phyloP scores from a whole-genome alignment of 2,888 invertebrate genomes.

The Scaptomyza parva region DNA sequence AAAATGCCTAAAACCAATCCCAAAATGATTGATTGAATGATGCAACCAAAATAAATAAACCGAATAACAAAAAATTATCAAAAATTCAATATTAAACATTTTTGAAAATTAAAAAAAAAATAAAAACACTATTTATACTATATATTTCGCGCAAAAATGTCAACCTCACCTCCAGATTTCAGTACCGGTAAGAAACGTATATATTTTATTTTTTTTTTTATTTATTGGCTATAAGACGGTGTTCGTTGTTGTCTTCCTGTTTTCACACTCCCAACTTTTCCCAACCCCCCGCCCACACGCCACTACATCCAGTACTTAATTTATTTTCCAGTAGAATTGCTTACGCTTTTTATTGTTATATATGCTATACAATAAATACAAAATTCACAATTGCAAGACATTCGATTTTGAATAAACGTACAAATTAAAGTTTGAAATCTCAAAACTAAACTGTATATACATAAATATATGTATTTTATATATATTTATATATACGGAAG shows the following conservation, averaged over 20 bases:
- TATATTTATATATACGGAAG: no score
- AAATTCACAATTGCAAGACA: background rate
- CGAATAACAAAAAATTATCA: conserved; percentile 20
- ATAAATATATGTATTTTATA: no score
- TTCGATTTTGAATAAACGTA: no score
- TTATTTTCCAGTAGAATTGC: background rate
- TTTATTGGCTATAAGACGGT: conserved; percentile 70
- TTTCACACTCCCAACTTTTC: conserved; percentile 17
- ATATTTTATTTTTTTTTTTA: conserved; percentile 55
- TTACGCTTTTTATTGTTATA: conserved; percentile 1
- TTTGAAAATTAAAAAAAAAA: conserved; percentile 24
- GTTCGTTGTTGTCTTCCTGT: conserved; percentile 45
- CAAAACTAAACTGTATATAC: no score
- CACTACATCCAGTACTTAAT: background rate
- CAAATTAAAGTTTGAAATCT: no score
- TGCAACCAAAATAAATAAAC: conserved; percentile 27
- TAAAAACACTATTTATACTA: conserved; percentile 18
- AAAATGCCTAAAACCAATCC: conserved; percentile 61
- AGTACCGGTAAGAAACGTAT: conserved; percentile 82
- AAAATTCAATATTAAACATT: conserved; percentile 26
- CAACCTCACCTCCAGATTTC: conserved; percentile 79
- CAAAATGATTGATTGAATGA: conserved; percentile 63
- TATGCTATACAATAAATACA: background rate
- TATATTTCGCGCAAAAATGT: conserved; percentile 48
- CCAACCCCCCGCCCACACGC: background rate